Evolutionary conservation across 2,888 invertebrate genomes (phyloP), one percentile per base, ranked within the genome.

Genomic region (Tryphoninae sp.): DNA sequence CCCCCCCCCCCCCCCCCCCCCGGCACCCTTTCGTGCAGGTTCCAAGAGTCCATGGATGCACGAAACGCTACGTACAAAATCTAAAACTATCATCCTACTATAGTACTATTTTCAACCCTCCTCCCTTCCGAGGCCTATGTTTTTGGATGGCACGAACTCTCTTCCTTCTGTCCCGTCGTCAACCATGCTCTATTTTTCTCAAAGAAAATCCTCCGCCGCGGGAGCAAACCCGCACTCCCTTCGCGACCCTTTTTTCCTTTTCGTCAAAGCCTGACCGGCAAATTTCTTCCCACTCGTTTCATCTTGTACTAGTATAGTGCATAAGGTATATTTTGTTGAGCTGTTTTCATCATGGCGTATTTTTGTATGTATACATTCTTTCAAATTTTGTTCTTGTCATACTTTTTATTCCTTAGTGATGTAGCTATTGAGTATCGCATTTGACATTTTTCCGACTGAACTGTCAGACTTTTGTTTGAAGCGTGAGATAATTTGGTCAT

Each of bases 31-130:
- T 55, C 64, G 45, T 62, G 33, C 61, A 82, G 78, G 69, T 73
- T 73, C 64, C 74, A 79, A 73, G 55, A 73, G 67, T 53, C 4
- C 55, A 76, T 76, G 77, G 78, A 75, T 76, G 80, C 76, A 81
- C 74, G 81, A 81, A 45, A 71, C 58, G 42, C 69, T 33, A 33
- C 33, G 33, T 33, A 33, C 33, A 6, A 33, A 33, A 33, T 33
- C 33, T 33, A 33, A 33, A 55, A 45, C 55, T 45, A 40, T 61
- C 16, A 72, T 80, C 71, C 78, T 42, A 75, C 72, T 72, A 68
- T 69, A 65, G 78, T 83, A 78, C 80, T 81, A 83, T 83, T 81
- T 81, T 79, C 64, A 77, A 26, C 65, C 69, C 33, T 9, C 65
- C 26, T 61, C 40, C 68, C 62, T 42, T 45, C n/a, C 23, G 22